Conservation (phyloP, 2,797 vertebrate genomes). For the Psittacula derbiana region DNA sequence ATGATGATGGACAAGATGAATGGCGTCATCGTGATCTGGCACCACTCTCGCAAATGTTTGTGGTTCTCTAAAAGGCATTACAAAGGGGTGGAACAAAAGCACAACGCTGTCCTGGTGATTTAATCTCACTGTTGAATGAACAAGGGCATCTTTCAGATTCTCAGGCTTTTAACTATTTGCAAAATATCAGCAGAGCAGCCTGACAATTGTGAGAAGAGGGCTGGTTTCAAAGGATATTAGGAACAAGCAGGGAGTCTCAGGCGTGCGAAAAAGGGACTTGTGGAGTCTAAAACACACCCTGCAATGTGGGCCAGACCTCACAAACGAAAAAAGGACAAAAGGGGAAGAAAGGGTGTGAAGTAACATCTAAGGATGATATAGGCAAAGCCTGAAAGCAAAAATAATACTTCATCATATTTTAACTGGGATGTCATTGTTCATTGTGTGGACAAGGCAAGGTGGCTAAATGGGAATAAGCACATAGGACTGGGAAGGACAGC, state of each 20-base stretch:
- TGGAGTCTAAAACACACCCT: neutral
- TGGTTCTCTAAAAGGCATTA: neutral
- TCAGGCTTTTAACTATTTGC: neutral
- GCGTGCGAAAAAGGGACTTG: neutral
- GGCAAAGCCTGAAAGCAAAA: neutral
- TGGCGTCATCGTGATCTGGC: neutral
- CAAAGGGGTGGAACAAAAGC: neutral
- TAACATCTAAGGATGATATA: neutral
- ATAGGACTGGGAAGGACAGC: neutral
- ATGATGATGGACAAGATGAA: neutral
- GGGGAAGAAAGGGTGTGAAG: neutral
- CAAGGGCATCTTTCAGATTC: neutral
- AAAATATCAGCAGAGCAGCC: neutral
- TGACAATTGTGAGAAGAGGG: neutral
- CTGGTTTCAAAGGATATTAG: neutral
- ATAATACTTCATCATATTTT: neutral
- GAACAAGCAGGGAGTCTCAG: neutral
- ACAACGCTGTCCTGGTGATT: neutral
- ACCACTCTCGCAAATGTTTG: neutral
- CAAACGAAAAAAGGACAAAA: neutral
- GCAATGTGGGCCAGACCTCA: neutral
- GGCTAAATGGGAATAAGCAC: neutral
- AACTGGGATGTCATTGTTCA: neutral
- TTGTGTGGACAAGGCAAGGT: neutral
- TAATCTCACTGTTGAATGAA: conserved; percentile 5